phyloP scores from a whole-genome alignment of 2,888 invertebrate genomes.

The Atrina japonica region DNA sequence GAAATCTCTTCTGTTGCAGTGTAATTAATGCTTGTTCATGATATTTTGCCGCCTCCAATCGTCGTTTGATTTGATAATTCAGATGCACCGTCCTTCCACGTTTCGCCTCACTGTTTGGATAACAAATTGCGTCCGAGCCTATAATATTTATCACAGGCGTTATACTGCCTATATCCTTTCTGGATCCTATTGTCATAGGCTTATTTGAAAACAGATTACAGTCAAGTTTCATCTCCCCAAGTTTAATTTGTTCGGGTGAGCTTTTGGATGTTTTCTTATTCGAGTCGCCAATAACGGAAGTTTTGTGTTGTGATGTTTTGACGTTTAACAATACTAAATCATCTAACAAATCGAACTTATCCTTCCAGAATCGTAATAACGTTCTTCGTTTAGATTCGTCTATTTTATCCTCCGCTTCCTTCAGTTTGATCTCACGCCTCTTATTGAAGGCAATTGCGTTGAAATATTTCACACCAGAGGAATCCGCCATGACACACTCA shows the following conservation, averaged over 20 bases:
- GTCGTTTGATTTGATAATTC: constrained; percentile 43
- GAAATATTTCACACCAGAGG: constrained; percentile 54
- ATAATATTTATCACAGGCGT: constrained; percentile 58
- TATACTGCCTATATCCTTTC: constrained; percentile 32
- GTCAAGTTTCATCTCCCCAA: constrained; percentile 55
- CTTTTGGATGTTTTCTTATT: not conserved
- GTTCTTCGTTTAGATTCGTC: constrained; percentile 53
- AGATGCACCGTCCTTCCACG: constrained; percentile 54
- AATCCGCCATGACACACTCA: constrained; percentile 18
- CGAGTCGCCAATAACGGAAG: not conserved
- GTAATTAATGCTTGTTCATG: constrained; percentile 33
- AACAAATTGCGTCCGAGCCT: constrained; percentile 60
- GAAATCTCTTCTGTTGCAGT: constrained; percentile 18
- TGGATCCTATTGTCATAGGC: constrained; percentile 51
- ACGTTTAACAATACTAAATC: constrained; percentile 60
- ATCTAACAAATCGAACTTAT: constrained; percentile 59
- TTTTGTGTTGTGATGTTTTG: constrained; percentile 40
- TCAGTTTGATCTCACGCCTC: constrained; percentile 51
- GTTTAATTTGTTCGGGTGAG: constrained; percentile 17
- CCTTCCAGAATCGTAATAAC: constrained; percentile 60
- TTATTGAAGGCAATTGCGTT: constrained; percentile 59
- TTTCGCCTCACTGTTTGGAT: constrained; percentile 58
- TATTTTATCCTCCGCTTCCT: constrained; percentile 48
- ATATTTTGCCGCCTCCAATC: constrained; percentile 57
- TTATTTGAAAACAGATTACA: constrained; percentile 55